Percentiles rank a stretch among this genome's conserved stretches.
Evolutionary conservation across 2,888 invertebrate genomes (phyloP).

Genomic region (Periphyllus acericola): DNA sequence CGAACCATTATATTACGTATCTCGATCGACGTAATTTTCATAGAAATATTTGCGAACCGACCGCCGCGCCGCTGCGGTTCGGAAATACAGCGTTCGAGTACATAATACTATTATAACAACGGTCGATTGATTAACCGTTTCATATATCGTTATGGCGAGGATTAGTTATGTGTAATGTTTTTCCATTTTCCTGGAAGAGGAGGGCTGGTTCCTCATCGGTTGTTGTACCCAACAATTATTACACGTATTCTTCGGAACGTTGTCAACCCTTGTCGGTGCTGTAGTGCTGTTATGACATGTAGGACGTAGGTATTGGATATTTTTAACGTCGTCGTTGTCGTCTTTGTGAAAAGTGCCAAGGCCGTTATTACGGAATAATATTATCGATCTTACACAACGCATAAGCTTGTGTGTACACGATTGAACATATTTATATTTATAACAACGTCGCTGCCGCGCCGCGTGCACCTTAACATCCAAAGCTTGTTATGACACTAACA

Average conservation of each 20-base stretch:
- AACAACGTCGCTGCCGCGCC: background rate
- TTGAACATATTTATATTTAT: slow-evolving; percentile 33
- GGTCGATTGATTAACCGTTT: background rate
- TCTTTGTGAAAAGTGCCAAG: slow-evolving; percentile 20
- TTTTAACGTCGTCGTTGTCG: background rate
- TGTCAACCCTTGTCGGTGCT: slow-evolving; percentile 17
- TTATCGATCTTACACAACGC: slow-evolving; percentile 20
- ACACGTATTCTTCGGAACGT: background rate
- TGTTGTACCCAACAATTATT: background rate
- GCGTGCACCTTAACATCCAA: slow-evolving; percentile 27
- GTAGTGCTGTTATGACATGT: background rate
- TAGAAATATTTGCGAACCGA: too few species aligned
- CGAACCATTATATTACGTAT: too few species aligned
- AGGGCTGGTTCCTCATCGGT: background rate
- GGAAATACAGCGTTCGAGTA: too few species aligned
- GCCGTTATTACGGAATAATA: slow-evolving; percentile 35
- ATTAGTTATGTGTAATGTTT: background rate
- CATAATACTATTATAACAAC: background rate
- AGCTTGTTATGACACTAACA: slow-evolving; percentile 32
- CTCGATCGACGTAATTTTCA: too few species aligned
- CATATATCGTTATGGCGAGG: too few species aligned
- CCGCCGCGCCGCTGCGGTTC: too few species aligned
- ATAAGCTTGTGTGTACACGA: slow-evolving; percentile 9
- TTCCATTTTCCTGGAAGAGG: background rate
- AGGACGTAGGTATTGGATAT: background rate